Base-by-base conservation (phyloP, 2,888 invertebrate genomes). In the Rutpela maculata region DNA sequence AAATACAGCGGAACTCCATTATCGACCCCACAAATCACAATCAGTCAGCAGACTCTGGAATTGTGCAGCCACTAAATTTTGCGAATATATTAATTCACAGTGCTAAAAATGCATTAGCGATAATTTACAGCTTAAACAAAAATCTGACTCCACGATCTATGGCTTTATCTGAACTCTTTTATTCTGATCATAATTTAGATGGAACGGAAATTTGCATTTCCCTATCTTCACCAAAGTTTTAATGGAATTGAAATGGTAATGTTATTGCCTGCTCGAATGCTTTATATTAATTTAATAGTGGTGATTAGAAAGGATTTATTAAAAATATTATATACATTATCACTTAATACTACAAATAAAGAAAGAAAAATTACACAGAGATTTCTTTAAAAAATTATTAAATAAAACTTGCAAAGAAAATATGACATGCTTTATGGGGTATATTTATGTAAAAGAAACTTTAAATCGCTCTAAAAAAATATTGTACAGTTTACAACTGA, bases 21-120 rank as follows among this genome's bases (percentile, higher is more conserved):
- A 85, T 84, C 82, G 81, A 78, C 71, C 69, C 75, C 80, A 82
- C 84, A 84, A 85, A 84, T 85, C 82, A 85, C 82, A 82, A 82
- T 78, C 83, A 80, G 80, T 79, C 74, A 72, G 71, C 68, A 57
- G 69, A 71, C 75, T 72, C 73, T 65, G 72, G 78, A 31, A 66
- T 55, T 66, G 70, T 68, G 75, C 74, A 57, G 73, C 79, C 78
- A 71, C 76, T 78, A 78, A 85, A 84, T 84, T 81, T 81, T 74
- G 82, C 81, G 82, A 84, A 85, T 86, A 86, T 86, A 86, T 86
- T 86, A 87, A 86, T 86, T 84, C 82, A 72, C 78, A 81, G 80
- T 71, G 80, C 83, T 82, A 84, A 85, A 86, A 86, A 83, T 86
- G 86, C 87, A 86, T 86, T 85, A 85, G 82, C 79, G 84, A 84